Evolutionary conservation across 2,113 vertebrate species (phyloP).

Genomic region (Trematocara macrostoma): DNA sequence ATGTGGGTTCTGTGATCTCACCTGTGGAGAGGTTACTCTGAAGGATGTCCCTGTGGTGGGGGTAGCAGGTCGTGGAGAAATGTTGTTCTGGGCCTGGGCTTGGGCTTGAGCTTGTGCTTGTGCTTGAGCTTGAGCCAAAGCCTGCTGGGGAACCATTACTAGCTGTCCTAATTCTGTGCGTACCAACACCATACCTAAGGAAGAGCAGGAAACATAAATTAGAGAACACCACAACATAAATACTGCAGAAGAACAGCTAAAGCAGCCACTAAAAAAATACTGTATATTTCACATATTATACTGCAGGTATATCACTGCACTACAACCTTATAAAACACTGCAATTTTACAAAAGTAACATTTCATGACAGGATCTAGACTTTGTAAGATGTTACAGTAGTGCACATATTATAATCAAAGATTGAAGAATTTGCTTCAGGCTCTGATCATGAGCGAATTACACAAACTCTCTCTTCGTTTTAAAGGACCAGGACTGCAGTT

Average conservation of each 20-base stretch:
- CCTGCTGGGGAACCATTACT: conserved; percentile 86
- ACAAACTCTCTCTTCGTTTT: neutral
- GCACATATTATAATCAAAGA: neutral
- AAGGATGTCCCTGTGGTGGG: conserved; percentile 77
- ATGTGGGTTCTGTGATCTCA: conserved; percentile 29
- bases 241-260: neutral
- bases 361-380: neutral
- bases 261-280: neutral
- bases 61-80: conserved; percentile 75
- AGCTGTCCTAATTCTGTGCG: conserved; percentile 82
- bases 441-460: neutral
- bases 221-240: neutral
- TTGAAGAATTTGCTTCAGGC: neutral
- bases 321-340: neutral
- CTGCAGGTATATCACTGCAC: neutral
- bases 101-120: conserved; percentile 78
- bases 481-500: neutral
- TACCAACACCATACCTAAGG: conserved; percentile 82
- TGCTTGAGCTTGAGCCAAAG: conserved; percentile 79
- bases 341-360: neutral
- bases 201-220: neutral
- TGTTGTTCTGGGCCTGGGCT: conserved; percentile 74
- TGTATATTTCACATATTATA: neutral
- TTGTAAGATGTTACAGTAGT: neutral
- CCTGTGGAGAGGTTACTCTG: conserved; percentile 80